phyloP scores from a whole-genome alignment of 2,888 invertebrate genomes.

The Machimus rusticus region DNA sequence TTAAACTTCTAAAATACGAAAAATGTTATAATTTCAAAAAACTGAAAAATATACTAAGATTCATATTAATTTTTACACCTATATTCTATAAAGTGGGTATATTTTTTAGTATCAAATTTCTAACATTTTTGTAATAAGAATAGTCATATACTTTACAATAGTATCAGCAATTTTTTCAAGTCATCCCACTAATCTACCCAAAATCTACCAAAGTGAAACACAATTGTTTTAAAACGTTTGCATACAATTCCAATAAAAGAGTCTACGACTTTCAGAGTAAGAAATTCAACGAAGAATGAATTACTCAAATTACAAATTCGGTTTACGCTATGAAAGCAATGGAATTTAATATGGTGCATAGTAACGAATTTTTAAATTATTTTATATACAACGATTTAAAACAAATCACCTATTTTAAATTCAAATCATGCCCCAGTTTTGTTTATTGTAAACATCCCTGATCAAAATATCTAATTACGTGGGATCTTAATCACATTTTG shows the following conservation, averaged over 20 bases:
- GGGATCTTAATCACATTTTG: neutral
- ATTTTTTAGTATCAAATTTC: no score
- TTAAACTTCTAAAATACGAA: no score
- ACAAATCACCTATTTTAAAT: neutral
- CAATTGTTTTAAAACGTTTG: neutral
- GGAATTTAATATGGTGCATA: neutral
- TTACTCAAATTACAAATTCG: neutral
- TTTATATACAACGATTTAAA: neutral
- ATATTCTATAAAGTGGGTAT: no score
- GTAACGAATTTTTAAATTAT: neutral
- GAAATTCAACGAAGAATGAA: neutral
- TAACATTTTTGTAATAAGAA: no score
- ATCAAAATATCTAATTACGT: neutral
- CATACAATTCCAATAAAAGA: neutral
- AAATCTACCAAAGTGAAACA: neutral
- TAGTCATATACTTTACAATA: no score
- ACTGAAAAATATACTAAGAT: no score
- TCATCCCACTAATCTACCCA: no score
- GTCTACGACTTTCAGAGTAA: neutral
- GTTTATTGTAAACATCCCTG: neutral
- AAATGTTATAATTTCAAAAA: no score
- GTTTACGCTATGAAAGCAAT: neutral
- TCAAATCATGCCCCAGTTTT: neutral
- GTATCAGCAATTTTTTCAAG: no score
- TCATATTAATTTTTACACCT: no score